Evolutionary conservation across 2,888 invertebrate species (phyloP).

Genomic region (Drymonia ruficornis): DNA sequence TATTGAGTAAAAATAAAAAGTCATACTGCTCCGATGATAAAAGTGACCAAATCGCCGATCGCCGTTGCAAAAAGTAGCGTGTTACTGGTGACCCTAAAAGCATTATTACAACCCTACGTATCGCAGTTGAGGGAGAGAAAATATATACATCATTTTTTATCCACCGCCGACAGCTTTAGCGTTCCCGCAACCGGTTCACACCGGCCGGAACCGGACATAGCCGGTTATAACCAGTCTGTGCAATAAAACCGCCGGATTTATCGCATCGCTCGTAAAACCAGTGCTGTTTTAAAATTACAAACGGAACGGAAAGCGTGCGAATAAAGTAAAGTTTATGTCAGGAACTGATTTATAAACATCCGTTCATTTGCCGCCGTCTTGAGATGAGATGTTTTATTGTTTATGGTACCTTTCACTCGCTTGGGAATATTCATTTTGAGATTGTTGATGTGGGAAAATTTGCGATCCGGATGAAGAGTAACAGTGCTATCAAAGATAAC

Average conservation of each 20-base stretch:
- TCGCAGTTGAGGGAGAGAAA: not conserved
- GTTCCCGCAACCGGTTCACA: conserved; percentile 3
- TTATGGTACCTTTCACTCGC: not conserved
- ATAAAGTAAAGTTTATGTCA: conserved; percentile 21
- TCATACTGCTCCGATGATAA: too few relatives aligned
- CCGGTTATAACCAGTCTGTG: conserved; percentile 25
- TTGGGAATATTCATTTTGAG: too few relatives aligned
- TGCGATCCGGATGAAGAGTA: too few relatives aligned
- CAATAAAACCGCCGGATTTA: conserved; percentile 41
- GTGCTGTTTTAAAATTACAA: conserved; percentile 41
- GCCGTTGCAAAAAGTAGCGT: too few relatives aligned
- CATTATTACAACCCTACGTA: too few relatives aligned
- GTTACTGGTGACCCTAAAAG: too few relatives aligned
- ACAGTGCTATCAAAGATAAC: too few relatives aligned
- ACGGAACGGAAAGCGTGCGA: conserved; percentile 17
- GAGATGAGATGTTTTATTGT: not conserved
- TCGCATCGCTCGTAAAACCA: conserved; percentile 39
- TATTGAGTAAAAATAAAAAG: too few relatives aligned
- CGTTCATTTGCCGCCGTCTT: not conserved
- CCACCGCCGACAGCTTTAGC: not conserved
- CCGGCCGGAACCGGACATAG: conserved; percentile 15
- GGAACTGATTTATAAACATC: conserved; percentile 17
- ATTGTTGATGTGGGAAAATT: too few relatives aligned
- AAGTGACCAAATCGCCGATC: too few relatives aligned
- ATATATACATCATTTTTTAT: not conserved